A percentile compares a stretch with the other conserved stretches of the same genome.
Evolutionary conservation across 2,888 invertebrate species (phyloP).

Genomic region (Calliphora vomitoria): DNA sequence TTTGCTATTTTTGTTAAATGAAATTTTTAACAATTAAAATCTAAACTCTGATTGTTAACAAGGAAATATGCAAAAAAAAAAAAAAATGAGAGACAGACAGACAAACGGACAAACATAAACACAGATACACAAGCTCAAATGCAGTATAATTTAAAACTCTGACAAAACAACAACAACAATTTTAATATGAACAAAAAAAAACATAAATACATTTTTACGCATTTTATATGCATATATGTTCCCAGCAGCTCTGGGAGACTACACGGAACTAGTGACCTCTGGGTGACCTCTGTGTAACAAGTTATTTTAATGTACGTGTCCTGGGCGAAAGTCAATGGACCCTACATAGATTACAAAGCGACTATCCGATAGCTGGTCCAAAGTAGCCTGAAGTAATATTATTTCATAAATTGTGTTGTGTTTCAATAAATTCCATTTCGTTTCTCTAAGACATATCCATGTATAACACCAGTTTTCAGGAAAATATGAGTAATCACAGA

Average conservation of each 20-base stretch:
- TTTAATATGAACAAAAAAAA: slow-evolving; percentile 30
- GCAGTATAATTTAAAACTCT: slow-evolving; percentile 10
- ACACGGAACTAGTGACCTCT: too few species aligned
- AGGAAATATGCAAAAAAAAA: slow-evolving; percentile 50
- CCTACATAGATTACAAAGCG: too few species aligned
- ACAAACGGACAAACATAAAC: background rate
- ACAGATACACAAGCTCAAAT: slow-evolving; percentile 8
- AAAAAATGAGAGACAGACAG: slow-evolving; percentile 21
- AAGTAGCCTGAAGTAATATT: too few species aligned
- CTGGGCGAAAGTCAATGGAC: too few species aligned
- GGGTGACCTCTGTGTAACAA: too few species aligned
- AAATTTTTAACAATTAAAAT: slow-evolving; percentile 67
- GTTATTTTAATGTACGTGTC: too few species aligned
- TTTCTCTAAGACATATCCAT: too few species aligned
- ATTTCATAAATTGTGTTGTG: too few species aligned
- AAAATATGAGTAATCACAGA: too few species aligned
- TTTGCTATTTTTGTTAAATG: slow-evolving; percentile 38
- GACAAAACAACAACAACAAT: background rate
- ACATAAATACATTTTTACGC: slow-evolving; percentile 1
- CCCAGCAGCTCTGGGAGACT: background rate
- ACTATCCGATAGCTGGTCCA: too few species aligned
- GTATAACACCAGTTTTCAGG: too few species aligned
- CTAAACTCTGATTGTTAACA: slow-evolving; percentile 60
- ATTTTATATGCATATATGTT: slow-evolving; percentile 3
- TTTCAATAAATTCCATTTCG: too few species aligned